phyloP scores from a whole-genome alignment of 1,140 invertebrate species.

The Paraescarpia echinospica region DNA sequence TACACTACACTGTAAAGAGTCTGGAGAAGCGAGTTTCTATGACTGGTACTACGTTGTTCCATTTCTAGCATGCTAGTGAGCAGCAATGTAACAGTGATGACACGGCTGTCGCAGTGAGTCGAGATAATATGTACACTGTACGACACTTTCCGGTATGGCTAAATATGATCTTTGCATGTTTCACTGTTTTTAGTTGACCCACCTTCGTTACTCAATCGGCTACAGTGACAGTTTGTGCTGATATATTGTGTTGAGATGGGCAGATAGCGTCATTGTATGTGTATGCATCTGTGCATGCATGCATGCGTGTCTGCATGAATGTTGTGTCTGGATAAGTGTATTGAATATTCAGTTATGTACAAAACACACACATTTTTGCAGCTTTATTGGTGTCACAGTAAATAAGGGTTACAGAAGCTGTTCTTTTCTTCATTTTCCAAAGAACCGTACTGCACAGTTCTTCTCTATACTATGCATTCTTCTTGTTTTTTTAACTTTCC shows the following conservation, averaged over 20 bases:
- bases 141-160: neutral
- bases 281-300: neutral
- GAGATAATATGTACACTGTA: neutral
- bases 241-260: neutral
- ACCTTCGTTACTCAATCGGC: neutral
- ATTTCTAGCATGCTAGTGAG: neutral
- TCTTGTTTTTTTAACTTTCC: neutral
- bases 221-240: neutral
- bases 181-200: neutral
- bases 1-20: too few species aligned
- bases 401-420: neutral
- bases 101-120: neutral
- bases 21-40: neutral
- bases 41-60: neutral
- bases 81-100: neutral
- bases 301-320: neutral
- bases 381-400: neutral
- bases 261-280: neutral
- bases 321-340: neutral
- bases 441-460: neutral
- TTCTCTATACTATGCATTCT: neutral
- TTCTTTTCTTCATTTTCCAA: neutral
- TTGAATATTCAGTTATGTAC: neutral
- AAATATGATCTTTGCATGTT: neutral
- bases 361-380: neutral